Evolutionary conservation across 2,113 vertebrate species (phyloP).

Genomic region (Myodes glareolus): DNA sequence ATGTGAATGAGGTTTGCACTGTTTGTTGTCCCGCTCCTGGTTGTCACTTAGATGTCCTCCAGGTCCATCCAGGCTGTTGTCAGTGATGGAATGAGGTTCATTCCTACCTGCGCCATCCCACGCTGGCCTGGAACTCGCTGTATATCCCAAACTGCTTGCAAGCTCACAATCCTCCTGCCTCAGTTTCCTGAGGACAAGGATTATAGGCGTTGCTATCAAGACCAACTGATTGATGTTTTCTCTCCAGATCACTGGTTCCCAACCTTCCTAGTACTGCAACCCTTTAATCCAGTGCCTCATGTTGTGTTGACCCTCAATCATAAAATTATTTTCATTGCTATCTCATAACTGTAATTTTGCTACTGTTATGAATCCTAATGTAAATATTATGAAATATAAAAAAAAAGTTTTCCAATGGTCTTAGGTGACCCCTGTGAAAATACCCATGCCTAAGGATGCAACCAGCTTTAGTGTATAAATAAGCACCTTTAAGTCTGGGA

Average conservation of each 20-base stretch:
- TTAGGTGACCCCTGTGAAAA: not conserved
- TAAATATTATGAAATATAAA: not conserved
- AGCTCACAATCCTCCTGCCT: not conserved
- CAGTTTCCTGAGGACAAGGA: not conserved
- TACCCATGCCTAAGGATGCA: not conserved
- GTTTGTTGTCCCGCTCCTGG: not conserved
- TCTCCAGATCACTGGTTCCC: not conserved
- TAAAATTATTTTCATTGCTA: not conserved
- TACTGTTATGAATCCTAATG: not conserved
- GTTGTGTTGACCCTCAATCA: not conserved
- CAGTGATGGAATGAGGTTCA: not conserved
- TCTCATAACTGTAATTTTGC: not conserved
- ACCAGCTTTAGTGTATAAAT: slow-evolving; percentile 2
- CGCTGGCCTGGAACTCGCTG: not conserved
- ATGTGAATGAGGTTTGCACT: not conserved
- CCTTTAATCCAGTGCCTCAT: not conserved
- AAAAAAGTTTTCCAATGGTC: not conserved
- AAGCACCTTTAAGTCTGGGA: not conserved
- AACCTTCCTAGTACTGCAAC: not conserved
- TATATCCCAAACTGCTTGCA: not conserved
- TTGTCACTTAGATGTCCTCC: not conserved
- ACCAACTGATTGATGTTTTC: not conserved
- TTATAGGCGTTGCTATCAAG: not conserved
- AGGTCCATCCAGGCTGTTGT: not conserved
- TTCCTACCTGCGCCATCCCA: rapidly evolving